Conservation (phyloP, 2,113 vertebrate species). For the Lophotis ruficrista region DNA sequence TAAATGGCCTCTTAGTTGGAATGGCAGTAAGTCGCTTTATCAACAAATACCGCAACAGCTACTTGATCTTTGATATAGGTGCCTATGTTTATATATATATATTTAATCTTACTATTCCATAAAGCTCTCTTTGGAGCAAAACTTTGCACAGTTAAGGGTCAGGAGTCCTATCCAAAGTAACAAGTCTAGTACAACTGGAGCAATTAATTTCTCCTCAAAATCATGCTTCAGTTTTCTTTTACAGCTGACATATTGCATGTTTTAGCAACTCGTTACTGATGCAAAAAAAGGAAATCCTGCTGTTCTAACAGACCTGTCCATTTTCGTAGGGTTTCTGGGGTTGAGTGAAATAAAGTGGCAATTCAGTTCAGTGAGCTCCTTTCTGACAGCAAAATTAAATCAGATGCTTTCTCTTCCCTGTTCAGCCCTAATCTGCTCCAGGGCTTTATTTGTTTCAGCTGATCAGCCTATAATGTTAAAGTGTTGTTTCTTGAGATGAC, state of each 20-base stretch:
- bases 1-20: not conserved
- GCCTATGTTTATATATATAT: not conserved
- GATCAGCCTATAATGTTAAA: not conserved
- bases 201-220: not conserved
- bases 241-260: not conserved
- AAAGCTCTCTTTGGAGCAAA: not conserved
- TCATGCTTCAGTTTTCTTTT: not conserved
- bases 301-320: not conserved
- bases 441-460: not conserved
- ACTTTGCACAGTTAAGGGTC: not conserved
- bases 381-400: not conserved
- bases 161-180: not conserved
- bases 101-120: not conserved
- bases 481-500: not conserved
- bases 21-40: not conserved
- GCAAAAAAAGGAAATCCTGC: not conserved
- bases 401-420: not conserved
- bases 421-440: not conserved
- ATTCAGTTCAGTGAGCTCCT: not conserved
- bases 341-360: not conserved
- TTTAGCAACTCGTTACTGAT: not conserved
- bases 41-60: not conserved
- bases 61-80: not conserved
- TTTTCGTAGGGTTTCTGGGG: not conserved
- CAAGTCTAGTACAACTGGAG: not conserved